Conservation (phyloP, 2,888 invertebrate species). For the Prenolepis imparis region DNA sequence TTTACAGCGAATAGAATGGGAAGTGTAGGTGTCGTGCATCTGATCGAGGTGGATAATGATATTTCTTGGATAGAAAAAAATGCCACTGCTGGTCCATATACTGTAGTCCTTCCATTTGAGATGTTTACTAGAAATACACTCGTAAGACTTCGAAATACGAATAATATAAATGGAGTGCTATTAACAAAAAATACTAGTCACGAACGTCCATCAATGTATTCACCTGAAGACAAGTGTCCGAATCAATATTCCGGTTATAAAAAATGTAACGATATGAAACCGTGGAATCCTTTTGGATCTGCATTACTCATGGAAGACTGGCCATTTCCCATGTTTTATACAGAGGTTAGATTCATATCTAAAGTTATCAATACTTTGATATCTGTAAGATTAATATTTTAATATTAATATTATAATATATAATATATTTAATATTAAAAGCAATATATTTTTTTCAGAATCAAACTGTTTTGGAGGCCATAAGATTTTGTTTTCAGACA, state of each 20-base stretch:
- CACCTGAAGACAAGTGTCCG: conserved; percentile 93
- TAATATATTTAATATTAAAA: not conserved
- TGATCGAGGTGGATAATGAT: conserved; percentile 90
- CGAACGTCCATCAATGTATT: conserved; percentile 77
- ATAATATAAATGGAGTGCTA: conserved; percentile 90
- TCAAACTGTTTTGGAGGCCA: conserved; percentile 78
- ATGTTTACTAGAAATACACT: conserved; percentile 89
- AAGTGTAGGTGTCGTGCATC: conserved; percentile 94
- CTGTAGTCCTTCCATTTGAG: conserved; percentile 90
- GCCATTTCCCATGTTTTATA: conserved; percentile 95
- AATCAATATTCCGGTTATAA: conserved; percentile 90
- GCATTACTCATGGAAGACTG: conserved; percentile 93
- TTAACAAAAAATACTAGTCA: conserved; percentile 87
- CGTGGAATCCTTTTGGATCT: conserved; percentile 94
- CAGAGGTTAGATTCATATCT: conserved; percentile 84
- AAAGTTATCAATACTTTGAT: not conserved
- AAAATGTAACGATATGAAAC: conserved; percentile 86
- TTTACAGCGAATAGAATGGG: conserved; percentile 91
- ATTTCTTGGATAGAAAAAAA: conserved; percentile 91
- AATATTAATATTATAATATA: no score
- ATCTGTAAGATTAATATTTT: no score
- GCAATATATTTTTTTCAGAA: conserved; percentile 74
- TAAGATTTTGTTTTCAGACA: conserved; percentile 87
- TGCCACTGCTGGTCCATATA: conserved; percentile 93
- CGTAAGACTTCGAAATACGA: conserved; percentile 87